Evolutionary conservation across 35 echinoderm and acorn worm species (phyloP).

Genomic region (Apostichopus japonicus): DNA sequence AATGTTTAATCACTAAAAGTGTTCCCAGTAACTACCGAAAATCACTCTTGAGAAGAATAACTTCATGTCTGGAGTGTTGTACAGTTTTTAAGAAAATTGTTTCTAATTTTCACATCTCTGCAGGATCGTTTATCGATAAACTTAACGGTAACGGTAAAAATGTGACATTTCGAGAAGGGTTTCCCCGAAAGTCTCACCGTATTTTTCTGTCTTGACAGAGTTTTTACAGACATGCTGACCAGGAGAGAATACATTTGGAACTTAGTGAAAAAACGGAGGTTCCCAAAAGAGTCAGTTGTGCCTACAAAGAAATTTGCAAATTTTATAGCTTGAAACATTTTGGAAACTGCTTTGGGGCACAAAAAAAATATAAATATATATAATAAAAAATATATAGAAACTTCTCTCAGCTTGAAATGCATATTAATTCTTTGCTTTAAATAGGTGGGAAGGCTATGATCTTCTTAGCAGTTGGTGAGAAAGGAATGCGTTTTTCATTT

Average conservation of each 20-base stretch:
- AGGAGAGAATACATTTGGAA: background rate
- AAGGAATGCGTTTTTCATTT: background rate
- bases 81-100: too few relatives aligned
- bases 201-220: conserved; percentile 16
- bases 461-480: background rate
- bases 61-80: too few relatives aligned
- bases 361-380: background rate
- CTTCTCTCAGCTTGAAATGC: background rate
- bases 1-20: too few relatives aligned
- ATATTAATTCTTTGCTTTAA: background rate
- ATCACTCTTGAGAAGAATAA: too few relatives aligned
- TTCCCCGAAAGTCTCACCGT: background rate
- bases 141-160: too few relatives aligned
- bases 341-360: background rate
- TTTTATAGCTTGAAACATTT: background rate
- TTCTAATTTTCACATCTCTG: too few relatives aligned
- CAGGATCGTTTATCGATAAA: too few relatives aligned
- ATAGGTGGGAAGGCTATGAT: background rate
- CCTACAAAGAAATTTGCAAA: background rate
- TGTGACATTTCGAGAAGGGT: too few relatives aligned
- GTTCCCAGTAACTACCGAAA: too few relatives aligned
- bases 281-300: background rate
- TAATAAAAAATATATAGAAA: background rate
- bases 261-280: background rate
- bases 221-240: background rate